These are phyloP conservation scores for Sarcophaga subvicina DNA, from an alignment of 2,888 invertebrate species.

Conservation along the genomic window DNA sequence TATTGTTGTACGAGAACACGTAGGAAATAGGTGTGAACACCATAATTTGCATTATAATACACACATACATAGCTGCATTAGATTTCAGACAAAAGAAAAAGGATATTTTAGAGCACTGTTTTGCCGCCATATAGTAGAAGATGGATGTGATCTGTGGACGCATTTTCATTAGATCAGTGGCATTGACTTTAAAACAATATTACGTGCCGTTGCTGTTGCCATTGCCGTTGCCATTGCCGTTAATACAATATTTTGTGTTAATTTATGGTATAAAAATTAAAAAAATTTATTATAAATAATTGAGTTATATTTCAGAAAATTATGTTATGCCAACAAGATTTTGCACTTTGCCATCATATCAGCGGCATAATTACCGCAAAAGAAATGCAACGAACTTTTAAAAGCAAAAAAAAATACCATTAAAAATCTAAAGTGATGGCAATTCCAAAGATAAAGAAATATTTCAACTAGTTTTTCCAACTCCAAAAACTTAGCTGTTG, in stretches of 20 bases:
- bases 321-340: constrained; percentile 66
- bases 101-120: no score
- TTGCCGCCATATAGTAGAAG: neutral
- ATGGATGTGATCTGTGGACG: constrained; percentile 33
- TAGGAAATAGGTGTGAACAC: constrained; percentile 66
- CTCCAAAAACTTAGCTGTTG: constrained; percentile 45
- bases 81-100: neutral
- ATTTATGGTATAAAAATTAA: constrained; percentile 27
- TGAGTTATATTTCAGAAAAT: constrained; percentile 66
- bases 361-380: constrained; percentile 34
- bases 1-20: constrained; percentile 36
- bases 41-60: constrained; percentile 53
- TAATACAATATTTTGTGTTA: neutral
- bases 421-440: constrained; percentile 29
- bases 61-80: neutral
- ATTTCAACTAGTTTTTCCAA: constrained; percentile 58
- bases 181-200: neutral
- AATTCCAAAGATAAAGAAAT: constrained; percentile 53
- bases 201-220: neutral
- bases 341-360: constrained; percentile 69
- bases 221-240: constrained; percentile 11
- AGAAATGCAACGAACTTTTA: constrained; percentile 8
- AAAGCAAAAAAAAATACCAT: constrained; percentile 12
- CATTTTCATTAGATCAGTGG: constrained; percentile 11
- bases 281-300: constrained; percentile 58